These are phyloP conservation scores for Hoplostethus atlanticus DNA, from an alignment of 2,797 vertebrate species.

Conservation along the genomic window DNA sequence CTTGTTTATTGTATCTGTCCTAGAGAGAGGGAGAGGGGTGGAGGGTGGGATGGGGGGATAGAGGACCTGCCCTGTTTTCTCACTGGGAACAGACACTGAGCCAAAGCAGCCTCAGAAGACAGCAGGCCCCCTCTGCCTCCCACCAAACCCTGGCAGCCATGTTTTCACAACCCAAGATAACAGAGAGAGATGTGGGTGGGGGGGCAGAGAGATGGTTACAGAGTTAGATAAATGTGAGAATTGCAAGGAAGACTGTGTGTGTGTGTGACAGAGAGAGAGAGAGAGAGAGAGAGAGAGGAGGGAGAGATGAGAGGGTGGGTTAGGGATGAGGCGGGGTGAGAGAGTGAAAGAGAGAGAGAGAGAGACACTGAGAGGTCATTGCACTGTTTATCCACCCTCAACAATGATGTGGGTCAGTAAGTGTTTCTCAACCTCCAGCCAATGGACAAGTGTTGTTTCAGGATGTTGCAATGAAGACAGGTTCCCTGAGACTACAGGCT, in stretches of 20 bases:
- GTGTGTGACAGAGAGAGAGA: constrained; percentile 20
- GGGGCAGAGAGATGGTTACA: constrained; percentile 23
- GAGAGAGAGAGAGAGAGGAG: constrained; percentile 19
- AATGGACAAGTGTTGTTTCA: constrained; percentile 61
- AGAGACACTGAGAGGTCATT: constrained; percentile 58
- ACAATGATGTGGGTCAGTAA: constrained; percentile 58
- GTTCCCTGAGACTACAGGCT: constrained; percentile 46
- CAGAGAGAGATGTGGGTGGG: constrained; percentile 43
- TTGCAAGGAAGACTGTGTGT: constrained; percentile 6
- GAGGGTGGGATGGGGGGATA: constrained; percentile 2
- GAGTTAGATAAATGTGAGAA: constrained; percentile 63
- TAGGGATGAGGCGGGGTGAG: constrained; percentile 30
- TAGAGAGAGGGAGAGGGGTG: constrained; percentile 45
- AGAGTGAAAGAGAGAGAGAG: constrained; percentile 55
- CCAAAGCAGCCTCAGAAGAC: constrained; percentile 68
- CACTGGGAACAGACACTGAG: constrained; percentile 57
- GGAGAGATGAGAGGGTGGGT: constrained; percentile 36
- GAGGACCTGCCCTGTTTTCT: constrained; percentile 51
- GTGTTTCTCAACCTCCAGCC: constrained; percentile 57
- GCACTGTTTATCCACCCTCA: constrained; percentile 71
- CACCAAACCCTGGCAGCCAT: constrained; percentile 67
- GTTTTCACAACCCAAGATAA: constrained; percentile 77
- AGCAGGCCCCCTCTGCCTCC: constrained; percentile 59
- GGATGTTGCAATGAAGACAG: constrained; percentile 72
- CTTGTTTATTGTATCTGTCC: constrained; percentile 70